A percentile compares a stretch with the other conserved stretches of the same genome.
Conservation (phyloP, 2,888 invertebrate genomes). For the Heliconius erato region DNA sequence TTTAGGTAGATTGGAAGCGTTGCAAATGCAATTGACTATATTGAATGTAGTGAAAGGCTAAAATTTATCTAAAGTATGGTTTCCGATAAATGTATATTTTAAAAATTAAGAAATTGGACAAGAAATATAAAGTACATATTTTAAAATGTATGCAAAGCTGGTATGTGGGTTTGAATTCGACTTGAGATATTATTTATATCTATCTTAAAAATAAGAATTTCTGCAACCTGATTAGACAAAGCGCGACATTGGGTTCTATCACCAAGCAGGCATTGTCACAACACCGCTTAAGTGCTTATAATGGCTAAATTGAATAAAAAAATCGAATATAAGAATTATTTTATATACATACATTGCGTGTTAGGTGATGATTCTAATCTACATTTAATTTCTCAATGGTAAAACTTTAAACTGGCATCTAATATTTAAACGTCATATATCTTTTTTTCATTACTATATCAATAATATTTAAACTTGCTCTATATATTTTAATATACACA, state of each 20-base stretch:
- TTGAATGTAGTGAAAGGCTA: neutral
- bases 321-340: neutral
- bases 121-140: neutral
- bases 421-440: neutral
- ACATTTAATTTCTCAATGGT: neutral
- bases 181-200: neutral
- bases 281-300: too few species aligned
- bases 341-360: too few species aligned
- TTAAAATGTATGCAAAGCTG: neutral
- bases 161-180: neutral
- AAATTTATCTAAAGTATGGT: too few species aligned
- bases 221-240: neutral
- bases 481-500: neutral
- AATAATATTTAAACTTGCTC: neutral
- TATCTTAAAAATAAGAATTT: neutral
- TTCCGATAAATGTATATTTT: too few species aligned
- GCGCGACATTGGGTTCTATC: neutral
- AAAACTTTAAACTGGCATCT: neutral
- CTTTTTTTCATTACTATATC: neutral
- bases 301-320: too few species aligned
- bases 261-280: neutral
- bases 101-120: too few species aligned
- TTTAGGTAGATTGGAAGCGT: too few species aligned
- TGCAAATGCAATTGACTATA: too few species aligned
- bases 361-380: neutral